phyloP scores from a whole-genome alignment of 2,113 vertebrate genomes.

The Speoplatyrhinus poulsoni region DNA sequence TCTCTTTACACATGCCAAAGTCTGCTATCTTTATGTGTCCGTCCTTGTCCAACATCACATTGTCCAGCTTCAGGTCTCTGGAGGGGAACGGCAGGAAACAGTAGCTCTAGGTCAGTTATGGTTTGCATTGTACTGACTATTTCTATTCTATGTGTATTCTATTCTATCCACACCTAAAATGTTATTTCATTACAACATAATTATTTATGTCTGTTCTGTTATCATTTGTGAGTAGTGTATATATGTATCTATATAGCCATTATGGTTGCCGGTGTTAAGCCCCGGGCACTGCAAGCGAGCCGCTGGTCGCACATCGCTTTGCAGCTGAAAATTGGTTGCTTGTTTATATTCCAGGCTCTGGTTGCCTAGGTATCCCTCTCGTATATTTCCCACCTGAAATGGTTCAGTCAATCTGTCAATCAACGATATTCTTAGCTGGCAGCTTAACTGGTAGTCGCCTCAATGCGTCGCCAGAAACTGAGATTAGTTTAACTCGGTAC shows the following conservation, averaged over 20 bases:
- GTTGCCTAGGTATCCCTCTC: too few relatives aligned
- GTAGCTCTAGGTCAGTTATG: background rate
- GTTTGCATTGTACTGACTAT: background rate
- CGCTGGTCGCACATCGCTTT: too few relatives aligned
- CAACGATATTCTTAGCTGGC: too few relatives aligned
- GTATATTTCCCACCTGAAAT: too few relatives aligned
- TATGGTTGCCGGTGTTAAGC: too few relatives aligned
- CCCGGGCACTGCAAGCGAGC: too few relatives aligned
- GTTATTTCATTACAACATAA: background rate
- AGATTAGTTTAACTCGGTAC: too few relatives aligned
- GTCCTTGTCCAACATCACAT: conserved; percentile 92
- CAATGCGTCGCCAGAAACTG: too few relatives aligned
- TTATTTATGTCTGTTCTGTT: background rate
- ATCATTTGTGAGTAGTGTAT: background rate
- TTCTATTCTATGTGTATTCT: background rate
- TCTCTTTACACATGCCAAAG: conserved; percentile 98
- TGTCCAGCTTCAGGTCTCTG: conserved; percentile 98
- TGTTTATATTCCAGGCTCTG: too few relatives aligned
- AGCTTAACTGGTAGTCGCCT: too few relatives aligned
- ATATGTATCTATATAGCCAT: background rate
- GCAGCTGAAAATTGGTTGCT: too few relatives aligned
- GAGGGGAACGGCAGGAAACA: background rate
- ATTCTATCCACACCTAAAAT: background rate
- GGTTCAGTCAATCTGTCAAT: too few relatives aligned
- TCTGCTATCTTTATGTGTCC: conserved; percentile 98